Evolutionary conservation across 92 coral and sea anemone species (phyloP).

Genomic region (Montipora capitata): DNA sequence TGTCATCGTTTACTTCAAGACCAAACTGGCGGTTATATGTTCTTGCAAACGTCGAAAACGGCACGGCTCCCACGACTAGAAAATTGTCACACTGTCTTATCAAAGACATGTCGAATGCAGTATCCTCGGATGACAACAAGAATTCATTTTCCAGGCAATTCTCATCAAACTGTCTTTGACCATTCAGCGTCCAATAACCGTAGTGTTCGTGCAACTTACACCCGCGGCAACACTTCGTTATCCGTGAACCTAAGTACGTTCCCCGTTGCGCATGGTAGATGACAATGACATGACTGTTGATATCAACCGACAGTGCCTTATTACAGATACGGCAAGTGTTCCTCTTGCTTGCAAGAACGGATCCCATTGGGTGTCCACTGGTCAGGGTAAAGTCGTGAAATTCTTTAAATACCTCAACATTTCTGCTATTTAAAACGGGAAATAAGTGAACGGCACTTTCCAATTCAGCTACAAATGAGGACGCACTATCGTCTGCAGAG

Average conservation of each 20-base stretch:
- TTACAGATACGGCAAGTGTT: conserved; percentile 16
- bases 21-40: conserved; percentile 63
- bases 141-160: conserved; percentile 11
- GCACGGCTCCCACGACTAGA: conserved; percentile 66
- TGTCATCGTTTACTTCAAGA: background rate
- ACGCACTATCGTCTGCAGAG: background rate
- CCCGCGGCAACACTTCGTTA: conserved; percentile 22
- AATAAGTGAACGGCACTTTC: conserved; percentile 26
- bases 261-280: conserved; percentile 27
- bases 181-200: conserved; percentile 28
- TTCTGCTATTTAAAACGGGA: conserved; percentile 20
- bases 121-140: conserved; percentile 57
- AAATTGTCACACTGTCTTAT: conserved; percentile 46
- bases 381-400: conserved; percentile 28
- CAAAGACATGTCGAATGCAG: conserved; percentile 39
- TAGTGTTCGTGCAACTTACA: conserved; percentile 64
- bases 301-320: background rate
- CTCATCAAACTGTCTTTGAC: conserved; percentile 12
- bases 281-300: conserved; percentile 18
- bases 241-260: conserved; percentile 31
- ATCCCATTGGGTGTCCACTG: conserved; percentile 34
- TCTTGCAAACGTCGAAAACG: conserved; percentile 67
- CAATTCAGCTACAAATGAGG: conserved; percentile 21
- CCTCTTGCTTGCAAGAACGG: conserved; percentile 14
- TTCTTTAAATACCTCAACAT: conserved; percentile 1